phyloP scores from a whole-genome alignment of 2,113 vertebrate genomes.

The Psophia crepitans region DNA sequence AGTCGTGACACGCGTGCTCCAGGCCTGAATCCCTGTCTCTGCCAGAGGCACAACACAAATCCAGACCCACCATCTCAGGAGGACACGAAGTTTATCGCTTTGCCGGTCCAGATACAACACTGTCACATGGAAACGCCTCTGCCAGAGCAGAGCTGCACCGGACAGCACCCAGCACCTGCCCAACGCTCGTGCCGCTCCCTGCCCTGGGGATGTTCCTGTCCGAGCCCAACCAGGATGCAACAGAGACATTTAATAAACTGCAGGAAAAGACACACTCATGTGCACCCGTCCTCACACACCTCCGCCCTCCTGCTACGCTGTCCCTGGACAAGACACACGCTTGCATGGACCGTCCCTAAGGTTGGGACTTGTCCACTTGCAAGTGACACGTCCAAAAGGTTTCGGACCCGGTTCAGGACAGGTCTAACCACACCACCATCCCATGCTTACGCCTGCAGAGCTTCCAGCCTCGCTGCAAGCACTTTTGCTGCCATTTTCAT shows the following conservation, averaged over 20 bases:
- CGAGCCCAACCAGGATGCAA: background rate
- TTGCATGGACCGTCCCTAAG: fast-evolving
- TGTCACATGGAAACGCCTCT: fast-evolving
- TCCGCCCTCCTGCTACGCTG: background rate
- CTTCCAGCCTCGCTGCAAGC: background rate
- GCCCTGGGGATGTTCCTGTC: background rate
- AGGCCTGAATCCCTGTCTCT: fast-evolving
- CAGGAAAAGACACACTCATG: background rate
- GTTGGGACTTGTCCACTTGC: fast-evolving
- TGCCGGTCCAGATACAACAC: fast-evolving
- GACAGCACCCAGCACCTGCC: background rate
- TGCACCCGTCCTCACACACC: background rate
- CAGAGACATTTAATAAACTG: background rate
- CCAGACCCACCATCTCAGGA: fast-evolving
- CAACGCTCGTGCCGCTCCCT: background rate
- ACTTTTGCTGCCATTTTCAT: background rate
- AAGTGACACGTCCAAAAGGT: fast-evolving
- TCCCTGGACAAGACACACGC: fast-evolving
- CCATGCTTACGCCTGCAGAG: background rate
- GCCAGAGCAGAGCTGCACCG: background rate
- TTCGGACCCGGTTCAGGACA: background rate
- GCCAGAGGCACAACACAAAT: background rate
- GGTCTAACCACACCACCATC: background rate
- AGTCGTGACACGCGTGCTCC: fast-evolving
- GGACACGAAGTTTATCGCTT: fast-evolving